Base-by-base conservation (phyloP, 1,140 invertebrate species). In the Euborellia annulipes region DNA sequence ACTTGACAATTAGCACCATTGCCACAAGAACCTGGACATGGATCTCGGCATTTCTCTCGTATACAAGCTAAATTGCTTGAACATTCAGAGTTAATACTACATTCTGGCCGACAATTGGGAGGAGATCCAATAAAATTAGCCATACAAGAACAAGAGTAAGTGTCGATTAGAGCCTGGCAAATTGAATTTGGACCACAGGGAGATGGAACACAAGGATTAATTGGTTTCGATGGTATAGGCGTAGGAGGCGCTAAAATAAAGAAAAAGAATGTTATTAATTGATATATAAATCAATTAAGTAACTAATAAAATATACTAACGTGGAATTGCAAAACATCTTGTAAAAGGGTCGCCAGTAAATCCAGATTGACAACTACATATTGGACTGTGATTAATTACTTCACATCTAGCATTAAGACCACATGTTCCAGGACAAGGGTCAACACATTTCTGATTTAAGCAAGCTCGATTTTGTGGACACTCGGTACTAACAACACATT, bases 101-200 rank as follows among this genome's bases (percentile, higher is more conserved):
- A 81, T 55, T 81, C 76, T 0, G 77, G 76, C 45, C 75, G 65
- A 53, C 78, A 82, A 49, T 74, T 72, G 23, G 78, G 76, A 1
- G 78, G 73, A 16, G 68, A 65, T n/a, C 77, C 78, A 43, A 73
- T 68, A 57, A 75, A 80, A 43, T 68, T 67, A 6, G 62, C 52
- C 2, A 72, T 46, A 53, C 78, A 82, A 2, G 69, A 68, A 56
- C 79, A 83, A 23, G 71, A 64, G 2, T 71, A 68, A 21, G 67
- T 67, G 11, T 67, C 69, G 20, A 69, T 66, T 6, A 66, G 68
- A 16, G 71, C 68, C 43, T 72, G 65, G 55, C 83, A 87, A 52
- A 77, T 60, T 21, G 79, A 76, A 54, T 85, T 82, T 0, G 77
- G 68, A 6, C 83, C 83, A 55, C 83, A 88, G 2, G 82, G 82